phyloP scores from a whole-genome alignment of 2,888 invertebrate species.

The Pammene aurita region DNA sequence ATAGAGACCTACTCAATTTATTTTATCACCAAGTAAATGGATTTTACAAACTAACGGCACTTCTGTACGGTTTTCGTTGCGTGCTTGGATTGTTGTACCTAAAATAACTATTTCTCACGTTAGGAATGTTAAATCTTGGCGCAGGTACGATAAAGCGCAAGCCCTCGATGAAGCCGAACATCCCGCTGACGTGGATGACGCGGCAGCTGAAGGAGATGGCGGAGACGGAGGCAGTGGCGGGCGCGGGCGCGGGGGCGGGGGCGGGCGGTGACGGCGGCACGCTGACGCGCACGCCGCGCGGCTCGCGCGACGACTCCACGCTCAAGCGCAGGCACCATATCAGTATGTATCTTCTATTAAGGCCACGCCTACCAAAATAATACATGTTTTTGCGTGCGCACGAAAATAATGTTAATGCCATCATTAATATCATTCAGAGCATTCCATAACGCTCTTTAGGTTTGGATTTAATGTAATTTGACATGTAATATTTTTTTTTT shows the following conservation, averaged over 20 bases:
- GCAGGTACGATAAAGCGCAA: constrained; percentile 94
- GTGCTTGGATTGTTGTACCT: too few species aligned
- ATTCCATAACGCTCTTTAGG: too few species aligned
- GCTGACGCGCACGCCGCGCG: constrained; percentile 80
- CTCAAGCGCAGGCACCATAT: constrained; percentile 68
- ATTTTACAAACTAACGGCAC: too few species aligned
- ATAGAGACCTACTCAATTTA: too few species aligned
- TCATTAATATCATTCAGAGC: too few species aligned
- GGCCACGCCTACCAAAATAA: too few species aligned
- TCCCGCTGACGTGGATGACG: constrained; percentile 95
- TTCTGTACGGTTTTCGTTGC: too few species aligned
- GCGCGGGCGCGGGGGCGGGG: constrained; percentile 43
- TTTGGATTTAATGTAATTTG: too few species aligned
- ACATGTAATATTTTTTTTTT: too few species aligned
- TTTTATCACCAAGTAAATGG: too few species aligned
- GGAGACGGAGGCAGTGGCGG: constrained; percentile 80
- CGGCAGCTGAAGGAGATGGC: constrained; percentile 94
- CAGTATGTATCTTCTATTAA: constrained; percentile 51
- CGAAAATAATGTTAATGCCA: too few species aligned
- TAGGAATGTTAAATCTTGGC: constrained; percentile 16
- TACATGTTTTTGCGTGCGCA: too few species aligned
- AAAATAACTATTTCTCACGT: not conserved
- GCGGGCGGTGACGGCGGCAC: constrained; percentile 82
- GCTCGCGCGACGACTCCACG: constrained; percentile 65
- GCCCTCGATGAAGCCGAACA: constrained; percentile 95